Conservation (phyloP, 2,888 invertebrate species). For the Dynastes grantii region DNA sequence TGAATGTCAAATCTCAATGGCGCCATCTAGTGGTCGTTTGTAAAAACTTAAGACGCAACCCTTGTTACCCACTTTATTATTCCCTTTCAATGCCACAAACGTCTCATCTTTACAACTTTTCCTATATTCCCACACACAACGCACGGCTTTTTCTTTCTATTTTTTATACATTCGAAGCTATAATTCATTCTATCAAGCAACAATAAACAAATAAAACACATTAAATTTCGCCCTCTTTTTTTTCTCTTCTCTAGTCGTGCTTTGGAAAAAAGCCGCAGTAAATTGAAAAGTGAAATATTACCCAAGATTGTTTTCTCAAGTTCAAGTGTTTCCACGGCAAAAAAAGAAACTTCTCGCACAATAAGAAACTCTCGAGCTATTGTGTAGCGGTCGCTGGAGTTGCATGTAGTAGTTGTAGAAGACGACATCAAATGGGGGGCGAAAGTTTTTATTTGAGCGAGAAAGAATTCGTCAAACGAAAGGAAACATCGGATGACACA, state of each 20-base stretch:
- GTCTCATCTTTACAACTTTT: no score
- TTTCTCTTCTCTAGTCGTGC: neutral
- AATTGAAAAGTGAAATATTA: slow-evolving; percentile 46
- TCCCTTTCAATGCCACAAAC: no score
- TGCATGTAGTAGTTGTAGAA: slow-evolving; percentile 5
- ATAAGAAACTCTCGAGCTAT: slow-evolving; percentile 38
- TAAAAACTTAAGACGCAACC: no score
- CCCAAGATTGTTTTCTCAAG: slow-evolving; percentile 41
- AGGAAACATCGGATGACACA: slow-evolving; percentile 20
- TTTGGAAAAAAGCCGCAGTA: slow-evolving; percentile 13
- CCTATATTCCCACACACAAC: no score
- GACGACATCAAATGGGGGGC: slow-evolving; percentile 14
- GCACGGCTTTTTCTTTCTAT: neutral
- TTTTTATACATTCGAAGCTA: slow-evolving; percentile 12
- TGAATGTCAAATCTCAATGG: no score
- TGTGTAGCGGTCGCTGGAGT: neutral
- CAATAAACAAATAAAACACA: slow-evolving; percentile 38
- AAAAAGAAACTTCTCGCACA: slow-evolving; percentile 35
- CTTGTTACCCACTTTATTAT: no score
- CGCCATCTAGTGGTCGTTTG: no score
- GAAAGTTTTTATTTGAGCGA: slow-evolving; percentile 36
- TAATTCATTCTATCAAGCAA: slow-evolving; percentile 17
- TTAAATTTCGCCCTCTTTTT: slow-evolving; percentile 23
- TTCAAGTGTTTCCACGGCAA: slow-evolving; percentile 28
- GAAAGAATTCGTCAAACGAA: slow-evolving; percentile 26